These are phyloP conservation scores for Melinaea menophilus DNA, from an alignment of 2,888 invertebrate species.

Conservation along the genomic window DNA sequence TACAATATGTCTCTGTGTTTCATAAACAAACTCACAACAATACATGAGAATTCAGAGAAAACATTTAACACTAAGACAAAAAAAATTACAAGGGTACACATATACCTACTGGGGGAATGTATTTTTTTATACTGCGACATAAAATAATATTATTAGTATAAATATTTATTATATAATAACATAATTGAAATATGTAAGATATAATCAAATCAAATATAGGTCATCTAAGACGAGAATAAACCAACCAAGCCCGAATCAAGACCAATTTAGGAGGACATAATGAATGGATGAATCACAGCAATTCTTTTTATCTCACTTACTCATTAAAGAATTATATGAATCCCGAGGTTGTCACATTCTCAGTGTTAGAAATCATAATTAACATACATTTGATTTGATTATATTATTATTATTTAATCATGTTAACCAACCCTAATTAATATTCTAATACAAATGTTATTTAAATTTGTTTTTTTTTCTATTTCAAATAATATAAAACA, in stretches of 20 bases:
- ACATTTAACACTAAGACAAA: conserved; percentile 6
- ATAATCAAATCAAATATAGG: background rate
- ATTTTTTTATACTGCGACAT: too few relatives aligned
- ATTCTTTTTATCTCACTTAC: conserved; percentile 4
- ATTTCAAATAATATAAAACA: conserved; percentile 17
- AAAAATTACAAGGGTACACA: too few relatives aligned
- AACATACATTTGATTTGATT: too few relatives aligned
- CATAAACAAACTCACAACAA: conserved; percentile 52
- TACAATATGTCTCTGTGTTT: conserved; percentile 57
- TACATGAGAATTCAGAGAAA: conserved; percentile 52
- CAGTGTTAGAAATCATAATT: background rate
- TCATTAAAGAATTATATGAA: background rate
- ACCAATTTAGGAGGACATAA: conserved; percentile 1
- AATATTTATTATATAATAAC: too few relatives aligned
- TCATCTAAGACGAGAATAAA: background rate
- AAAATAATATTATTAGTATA: too few relatives aligned
- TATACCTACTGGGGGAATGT: too few relatives aligned
- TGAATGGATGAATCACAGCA: conserved; percentile 4
- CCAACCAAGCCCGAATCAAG: background rate
- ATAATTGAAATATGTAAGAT: background rate
- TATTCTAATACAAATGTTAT: too few relatives aligned
- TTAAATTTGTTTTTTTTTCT: conserved; percentile 9
- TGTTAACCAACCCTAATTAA: too few relatives aligned
- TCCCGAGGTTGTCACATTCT: background rate
- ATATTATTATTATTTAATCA: too few relatives aligned